Base-by-base conservation (phyloP, 2,888 invertebrate species). In the Eristalis tenax region DNA sequence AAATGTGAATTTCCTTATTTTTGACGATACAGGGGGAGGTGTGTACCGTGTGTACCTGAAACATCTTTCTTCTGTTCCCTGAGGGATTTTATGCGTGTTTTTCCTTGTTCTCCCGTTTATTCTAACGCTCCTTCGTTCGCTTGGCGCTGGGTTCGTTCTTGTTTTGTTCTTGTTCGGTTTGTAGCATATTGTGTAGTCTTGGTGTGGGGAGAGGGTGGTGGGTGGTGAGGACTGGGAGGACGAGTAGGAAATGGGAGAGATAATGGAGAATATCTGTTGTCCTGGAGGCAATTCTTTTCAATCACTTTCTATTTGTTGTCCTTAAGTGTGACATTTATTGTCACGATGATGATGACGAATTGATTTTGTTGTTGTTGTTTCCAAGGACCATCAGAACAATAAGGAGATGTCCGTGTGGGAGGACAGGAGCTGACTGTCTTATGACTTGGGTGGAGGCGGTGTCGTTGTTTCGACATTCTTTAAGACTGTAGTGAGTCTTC, bases 311-410 rank as follows among this genome's bases (percentile, higher is more conserved):
- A 61, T 68, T 68, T 61, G 23, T 28, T 59, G 35, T 61, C 32
- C 32, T 68, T 32, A 68, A 76, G 68, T 68, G 59, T 68, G 43
- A 40, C 32, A 40, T 75, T 75, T 61, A 68, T 61, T 76, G 76
- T 76, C 11, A 32, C 22, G 28, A n/a, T 32, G 68, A 43, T 28
- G 76, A 23, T 50, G 15, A 32, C 28, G 59, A 59, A 59, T 59
- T 59, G 59, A 59, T 59, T 59, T 26, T 57, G 22, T 59, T 13
- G 11, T 22, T 23, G 10, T 23, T 26, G 50, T 6, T 50, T 0
- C n/a, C 18, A 50, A 50, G 15, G 15, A 40, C 40, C 15, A 40
- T 13, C 28, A 28, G 28, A 28, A 8, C 8, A 10, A 10, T 8
- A 15, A 15, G 40, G 15, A 40, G 40, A 4, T 15, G 4, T 0